Percentiles rank a stretch among this genome's conserved stretches.
phyloP scores from a whole-genome alignment of 2,113 vertebrate species.

The Sterna hirundo region DNA sequence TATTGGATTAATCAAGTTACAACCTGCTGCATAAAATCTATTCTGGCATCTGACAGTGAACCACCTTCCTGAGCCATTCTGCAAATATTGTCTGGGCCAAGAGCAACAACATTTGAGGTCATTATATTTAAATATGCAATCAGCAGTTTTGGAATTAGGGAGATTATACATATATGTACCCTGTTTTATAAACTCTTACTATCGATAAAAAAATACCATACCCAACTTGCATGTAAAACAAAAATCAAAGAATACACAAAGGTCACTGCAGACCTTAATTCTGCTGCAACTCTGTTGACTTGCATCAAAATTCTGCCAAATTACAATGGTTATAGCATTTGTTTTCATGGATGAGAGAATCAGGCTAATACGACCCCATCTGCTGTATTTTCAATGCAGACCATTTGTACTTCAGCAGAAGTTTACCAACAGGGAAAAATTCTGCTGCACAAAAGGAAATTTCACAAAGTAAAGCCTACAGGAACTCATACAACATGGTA shows the following conservation, averaged over 20 bases:
- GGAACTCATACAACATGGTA: neutral
- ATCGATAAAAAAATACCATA: neutral
- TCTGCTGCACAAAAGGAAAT: neutral
- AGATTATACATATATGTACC: neutral
- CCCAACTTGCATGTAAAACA: neutral
- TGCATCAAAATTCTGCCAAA: neutral
- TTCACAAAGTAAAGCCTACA: neutral
- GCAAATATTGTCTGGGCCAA: neutral
- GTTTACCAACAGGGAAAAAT: neutral
- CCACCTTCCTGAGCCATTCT: neutral
- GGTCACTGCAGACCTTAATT: neutral
- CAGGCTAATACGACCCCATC: neutral
- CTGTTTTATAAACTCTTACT: neutral
- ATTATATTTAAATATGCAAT: neutral
- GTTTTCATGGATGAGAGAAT: conserved; percentile 2
- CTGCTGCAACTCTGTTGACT: neutral
- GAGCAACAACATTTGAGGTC: neutral
- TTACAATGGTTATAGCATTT: neutral
- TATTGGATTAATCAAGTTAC: neutral
- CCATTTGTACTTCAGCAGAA: neutral
- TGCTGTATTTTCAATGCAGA: neutral
- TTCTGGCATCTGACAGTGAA: neutral
- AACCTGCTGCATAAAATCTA: neutral
- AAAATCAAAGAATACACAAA: neutral
- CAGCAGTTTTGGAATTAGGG: neutral